These are phyloP conservation scores for Mesorhabditis belari DNA, from an alignment of 2,888 invertebrate genomes.

Conservation along the genomic window DNA sequence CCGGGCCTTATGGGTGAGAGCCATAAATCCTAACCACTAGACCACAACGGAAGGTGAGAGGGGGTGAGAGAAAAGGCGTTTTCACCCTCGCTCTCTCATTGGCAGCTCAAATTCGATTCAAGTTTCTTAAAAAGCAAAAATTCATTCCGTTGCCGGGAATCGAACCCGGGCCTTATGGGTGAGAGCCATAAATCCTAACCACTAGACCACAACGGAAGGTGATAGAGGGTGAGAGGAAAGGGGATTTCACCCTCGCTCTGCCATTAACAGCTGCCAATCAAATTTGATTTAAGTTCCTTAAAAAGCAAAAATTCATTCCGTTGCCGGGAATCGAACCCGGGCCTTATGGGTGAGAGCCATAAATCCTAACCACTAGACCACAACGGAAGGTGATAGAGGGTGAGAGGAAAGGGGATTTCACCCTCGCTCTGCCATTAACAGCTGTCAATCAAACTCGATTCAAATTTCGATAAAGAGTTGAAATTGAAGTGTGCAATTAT, in stretches of 20 bases:
- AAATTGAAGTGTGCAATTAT: no score
- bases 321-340: slow-evolving; percentile 38
- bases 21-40: slow-evolving; percentile 41
- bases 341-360: slow-evolving; percentile 39
- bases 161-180: slow-evolving; percentile 28
- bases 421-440: no score
- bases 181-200: slow-evolving; percentile 29
- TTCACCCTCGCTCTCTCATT: no score
- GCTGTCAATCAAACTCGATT: no score
- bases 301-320: slow-evolving; percentile 7
- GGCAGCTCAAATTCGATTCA: no score
- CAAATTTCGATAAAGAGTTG: no score
- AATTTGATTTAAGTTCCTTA: no score
- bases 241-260: background rate
- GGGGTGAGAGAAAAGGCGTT: no score
- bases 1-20: slow-evolving; percentile 40
- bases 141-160: slow-evolving; percentile 27
- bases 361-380: slow-evolving; percentile 41
- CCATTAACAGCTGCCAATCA: background rate
- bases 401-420: no score
- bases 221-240: background rate
- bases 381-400: no score
- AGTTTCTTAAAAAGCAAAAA: no score
- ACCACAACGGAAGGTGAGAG: slow-evolving; percentile 27
- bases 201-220: slow-evolving; percentile 24